These are phyloP conservation scores for Sipunculus nudus DNA, from an alignment of 2,888 invertebrate species.

Conservation along the genomic window DNA sequence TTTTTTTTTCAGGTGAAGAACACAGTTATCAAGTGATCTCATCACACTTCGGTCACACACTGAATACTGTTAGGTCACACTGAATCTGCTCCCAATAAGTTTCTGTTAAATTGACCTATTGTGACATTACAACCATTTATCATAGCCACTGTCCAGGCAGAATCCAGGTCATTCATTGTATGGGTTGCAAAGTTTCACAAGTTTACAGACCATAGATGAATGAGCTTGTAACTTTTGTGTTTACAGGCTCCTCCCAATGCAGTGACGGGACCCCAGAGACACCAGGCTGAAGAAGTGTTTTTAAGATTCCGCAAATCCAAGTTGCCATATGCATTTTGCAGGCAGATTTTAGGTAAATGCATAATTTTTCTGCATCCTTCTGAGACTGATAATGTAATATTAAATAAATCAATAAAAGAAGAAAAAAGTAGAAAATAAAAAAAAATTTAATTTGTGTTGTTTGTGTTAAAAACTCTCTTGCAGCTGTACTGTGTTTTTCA, in stretches of 20 bases:
- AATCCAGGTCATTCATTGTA: no score
- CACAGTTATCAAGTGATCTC: no score
- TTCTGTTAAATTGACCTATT: no score
- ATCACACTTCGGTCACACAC: no score
- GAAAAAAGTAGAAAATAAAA: neutral
- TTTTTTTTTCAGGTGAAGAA: no score
- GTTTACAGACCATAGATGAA: neutral
- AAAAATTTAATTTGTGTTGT: neutral
- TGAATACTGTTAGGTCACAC: no score
- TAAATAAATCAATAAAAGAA: neutral
- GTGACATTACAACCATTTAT: no score
- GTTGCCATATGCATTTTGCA: conserved; percentile 82
- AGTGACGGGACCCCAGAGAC: conserved; percentile 80
- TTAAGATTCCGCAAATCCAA: conserved; percentile 83
- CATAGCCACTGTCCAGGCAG: no score
- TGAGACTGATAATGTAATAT: neutral
- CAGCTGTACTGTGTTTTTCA: neutral
- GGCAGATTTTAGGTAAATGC: conserved; percentile 76
- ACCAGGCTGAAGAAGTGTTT: conserved; percentile 83
- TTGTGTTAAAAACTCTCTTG: neutral
- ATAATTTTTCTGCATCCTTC: no score
- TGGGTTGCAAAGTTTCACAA: no score
- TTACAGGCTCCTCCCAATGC: conserved; percentile 81
- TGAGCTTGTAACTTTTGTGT: neutral
- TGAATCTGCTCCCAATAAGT: no score